Evolutionary conservation across 1,140 invertebrate species (phyloP).

Genomic region (Arion vulgaris): DNA sequence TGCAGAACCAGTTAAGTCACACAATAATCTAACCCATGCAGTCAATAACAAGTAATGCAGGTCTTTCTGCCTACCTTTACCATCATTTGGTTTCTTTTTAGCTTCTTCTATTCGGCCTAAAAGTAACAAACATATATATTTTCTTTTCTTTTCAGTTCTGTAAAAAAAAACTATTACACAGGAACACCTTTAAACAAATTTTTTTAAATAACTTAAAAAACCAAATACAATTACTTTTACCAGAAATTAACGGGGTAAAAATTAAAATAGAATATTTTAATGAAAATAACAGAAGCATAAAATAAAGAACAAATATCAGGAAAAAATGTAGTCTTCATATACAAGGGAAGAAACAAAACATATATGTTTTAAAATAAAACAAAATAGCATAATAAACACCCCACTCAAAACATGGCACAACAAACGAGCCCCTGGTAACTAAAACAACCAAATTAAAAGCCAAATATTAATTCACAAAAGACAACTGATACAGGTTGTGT

Average conservation of each 20-base stretch:
- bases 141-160: background rate
- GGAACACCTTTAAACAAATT: background rate
- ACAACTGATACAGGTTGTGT: background rate
- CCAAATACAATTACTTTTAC: conserved; percentile 6
- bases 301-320: too few species aligned
- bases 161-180: background rate
- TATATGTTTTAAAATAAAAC: too few species aligned
- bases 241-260: background rate
- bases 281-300: too few species aligned
- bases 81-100: conserved; percentile 35
- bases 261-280: too few species aligned
- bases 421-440: too few species aligned
- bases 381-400: too few species aligned
- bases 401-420: too few species aligned
- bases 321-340: too few species aligned
- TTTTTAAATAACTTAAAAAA: too few species aligned
- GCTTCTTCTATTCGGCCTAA: conserved; percentile 38
- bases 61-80: conserved; percentile 38
- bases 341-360: too few species aligned
- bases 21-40: background rate
- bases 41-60: background rate
- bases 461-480: too few species aligned
- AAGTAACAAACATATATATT: conserved; percentile 19
- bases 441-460: too few species aligned
- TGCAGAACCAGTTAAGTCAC: background rate